Evolutionary conservation across 2,888 invertebrate genomes (phyloP).

Genomic region (Cacoxenus indagator): DNA sequence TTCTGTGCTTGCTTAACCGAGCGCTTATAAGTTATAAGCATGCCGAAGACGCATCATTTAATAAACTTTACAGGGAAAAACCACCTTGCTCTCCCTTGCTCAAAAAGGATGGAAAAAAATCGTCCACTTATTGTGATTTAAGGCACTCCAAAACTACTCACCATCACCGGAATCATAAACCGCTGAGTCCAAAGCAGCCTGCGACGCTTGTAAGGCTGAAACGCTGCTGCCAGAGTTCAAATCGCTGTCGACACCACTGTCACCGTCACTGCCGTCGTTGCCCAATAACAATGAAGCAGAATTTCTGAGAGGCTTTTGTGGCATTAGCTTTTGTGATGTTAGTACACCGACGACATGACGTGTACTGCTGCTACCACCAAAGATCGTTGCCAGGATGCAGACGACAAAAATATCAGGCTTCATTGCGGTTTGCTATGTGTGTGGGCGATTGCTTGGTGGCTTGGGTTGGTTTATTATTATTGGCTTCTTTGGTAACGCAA

Average conservation of each 20-base stretch:
- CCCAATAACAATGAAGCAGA: neutral
- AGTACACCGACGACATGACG: conserved; percentile 49
- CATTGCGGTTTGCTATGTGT: conserved; percentile 38
- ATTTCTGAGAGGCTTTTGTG: conserved; percentile 22
- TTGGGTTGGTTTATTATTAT: conserved; percentile 20
- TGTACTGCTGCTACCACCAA: conserved; percentile 42
- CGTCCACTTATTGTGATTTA: conserved; percentile 36
- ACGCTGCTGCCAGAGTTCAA: conserved; percentile 25
- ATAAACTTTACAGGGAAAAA: no score
- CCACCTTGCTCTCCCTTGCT: conserved; percentile 32
- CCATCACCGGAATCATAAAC: conserved; percentile 71
- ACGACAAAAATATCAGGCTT: conserved; percentile 49
- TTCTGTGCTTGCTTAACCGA: conserved; percentile 13
- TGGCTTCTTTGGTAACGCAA: conserved; percentile 8
- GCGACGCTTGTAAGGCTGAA: conserved; percentile 47
- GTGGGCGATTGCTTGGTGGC: conserved; percentile 19
- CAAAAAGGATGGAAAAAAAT: conserved; percentile 30
- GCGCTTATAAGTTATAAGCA: conserved; percentile 21
- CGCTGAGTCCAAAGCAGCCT: conserved; percentile 45
- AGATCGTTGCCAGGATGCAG: conserved; percentile 53
- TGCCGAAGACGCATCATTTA: neutral
- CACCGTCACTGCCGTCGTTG: conserved; percentile 24
- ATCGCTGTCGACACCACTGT: conserved; percentile 16
- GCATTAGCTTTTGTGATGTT: conserved; percentile 35
- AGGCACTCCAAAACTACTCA: conserved; percentile 52